A percentile compares a stretch with the other conserved stretches of the same genome.
Evolutionary conservation across 2,113 vertebrate species (phyloP).

Genomic region (Vireo altiloquus): DNA sequence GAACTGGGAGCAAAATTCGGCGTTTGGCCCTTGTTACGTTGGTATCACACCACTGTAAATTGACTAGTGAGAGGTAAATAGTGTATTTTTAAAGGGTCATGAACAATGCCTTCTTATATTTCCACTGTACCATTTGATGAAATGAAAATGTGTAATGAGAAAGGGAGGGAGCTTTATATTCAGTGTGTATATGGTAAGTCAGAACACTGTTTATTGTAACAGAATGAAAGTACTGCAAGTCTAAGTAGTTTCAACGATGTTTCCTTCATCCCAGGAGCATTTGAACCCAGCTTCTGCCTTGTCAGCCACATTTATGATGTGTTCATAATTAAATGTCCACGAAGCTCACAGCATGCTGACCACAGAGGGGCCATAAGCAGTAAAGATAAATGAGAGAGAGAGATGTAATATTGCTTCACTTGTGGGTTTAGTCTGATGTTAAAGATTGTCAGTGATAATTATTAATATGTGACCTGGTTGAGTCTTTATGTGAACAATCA

Average conservation of each 20-base stretch:
- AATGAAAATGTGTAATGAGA: background rate
- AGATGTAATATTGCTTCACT: slow-evolving; percentile 89
- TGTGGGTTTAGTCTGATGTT: slow-evolving; percentile 85
- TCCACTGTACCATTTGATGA: background rate
- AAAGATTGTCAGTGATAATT: slow-evolving; percentile 89
- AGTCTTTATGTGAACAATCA: slow-evolving; percentile 77
- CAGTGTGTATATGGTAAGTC: background rate
- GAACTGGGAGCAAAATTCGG: background rate
- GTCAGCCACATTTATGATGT: slow-evolving; percentile 85
- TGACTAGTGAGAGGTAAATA: background rate
- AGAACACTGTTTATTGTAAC: slow-evolving; percentile 50
- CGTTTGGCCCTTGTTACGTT: background rate
- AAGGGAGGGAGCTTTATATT: background rate
- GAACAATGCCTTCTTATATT: background rate
- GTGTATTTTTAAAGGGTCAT: background rate
- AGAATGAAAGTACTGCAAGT: slow-evolving; percentile 50
- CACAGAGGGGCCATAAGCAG: slow-evolving; percentile 84
- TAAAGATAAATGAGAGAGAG: slow-evolving; percentile 87
- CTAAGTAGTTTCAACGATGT: slow-evolving; percentile 60
- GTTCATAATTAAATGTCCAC: slow-evolving; percentile 84
- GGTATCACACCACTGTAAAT: background rate
- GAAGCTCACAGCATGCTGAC: slow-evolving; percentile 76
- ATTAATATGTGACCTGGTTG: slow-evolving; percentile 86
- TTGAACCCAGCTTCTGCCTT: slow-evolving; percentile 75
- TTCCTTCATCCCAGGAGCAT: slow-evolving; percentile 70